phyloP scores from a whole-genome alignment of 2,113 vertebrate genomes.

The Callochromis pleurospilus region DNA sequence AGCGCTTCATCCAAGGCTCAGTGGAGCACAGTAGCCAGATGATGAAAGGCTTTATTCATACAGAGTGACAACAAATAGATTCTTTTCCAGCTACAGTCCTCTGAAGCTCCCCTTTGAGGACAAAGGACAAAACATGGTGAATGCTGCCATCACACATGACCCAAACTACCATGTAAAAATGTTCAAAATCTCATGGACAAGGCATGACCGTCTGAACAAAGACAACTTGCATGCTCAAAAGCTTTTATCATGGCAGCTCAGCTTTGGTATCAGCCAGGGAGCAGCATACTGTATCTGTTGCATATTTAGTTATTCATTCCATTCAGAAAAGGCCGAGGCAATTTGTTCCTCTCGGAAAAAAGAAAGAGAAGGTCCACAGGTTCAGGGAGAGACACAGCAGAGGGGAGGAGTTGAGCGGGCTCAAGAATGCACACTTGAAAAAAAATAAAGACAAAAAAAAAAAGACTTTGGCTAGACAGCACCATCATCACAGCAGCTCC shows the following conservation, averaged over 20 bases:
- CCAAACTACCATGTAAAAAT: constrained; percentile 35
- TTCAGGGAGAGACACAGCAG: background rate
- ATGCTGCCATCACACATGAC: constrained; percentile 24
- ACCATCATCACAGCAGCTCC: constrained; percentile 19
- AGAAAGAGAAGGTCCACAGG: background rate
- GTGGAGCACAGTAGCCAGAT: constrained; percentile 51
- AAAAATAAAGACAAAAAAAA: background rate
- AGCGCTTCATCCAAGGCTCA: constrained; percentile 40
- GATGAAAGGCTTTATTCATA: constrained; percentile 71
- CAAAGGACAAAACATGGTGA: constrained; percentile 59
- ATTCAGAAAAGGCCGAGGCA: background rate
- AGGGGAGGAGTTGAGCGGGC: background rate
- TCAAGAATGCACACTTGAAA: constrained; percentile 45
- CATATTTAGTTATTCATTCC: background rate
- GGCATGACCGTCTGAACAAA: constrained; percentile 40
- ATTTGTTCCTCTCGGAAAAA: background rate
- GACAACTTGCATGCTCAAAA: constrained; percentile 3
- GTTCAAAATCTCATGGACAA: constrained; percentile 42
- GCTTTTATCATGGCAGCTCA: background rate
- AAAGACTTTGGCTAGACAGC: constrained; percentile 36
- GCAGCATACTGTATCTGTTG: background rate
- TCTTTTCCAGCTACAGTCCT: constrained; percentile 50
- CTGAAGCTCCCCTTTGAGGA: constrained; percentile 49
- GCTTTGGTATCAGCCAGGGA: constrained; percentile 5
- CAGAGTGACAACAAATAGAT: constrained; percentile 67